phyloP scores from a whole-genome alignment of 2,113 vertebrate genomes.

The Oxygymnocypris stewartii region DNA sequence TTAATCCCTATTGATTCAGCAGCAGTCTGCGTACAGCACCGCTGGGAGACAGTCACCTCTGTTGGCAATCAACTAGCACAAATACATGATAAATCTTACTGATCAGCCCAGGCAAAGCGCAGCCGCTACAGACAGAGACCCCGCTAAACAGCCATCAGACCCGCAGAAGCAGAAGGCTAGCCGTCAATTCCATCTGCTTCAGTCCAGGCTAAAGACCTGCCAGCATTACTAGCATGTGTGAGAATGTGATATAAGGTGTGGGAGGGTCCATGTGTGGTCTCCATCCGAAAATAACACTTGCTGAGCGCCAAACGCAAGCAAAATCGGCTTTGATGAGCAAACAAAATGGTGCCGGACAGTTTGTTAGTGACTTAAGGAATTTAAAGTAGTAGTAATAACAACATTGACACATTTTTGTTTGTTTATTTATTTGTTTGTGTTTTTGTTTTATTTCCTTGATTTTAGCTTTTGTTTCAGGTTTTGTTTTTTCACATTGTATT shows the following conservation, averaged over 20 bases:
- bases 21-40: constrained; percentile 83
- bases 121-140: constrained; percentile 73
- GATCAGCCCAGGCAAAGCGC: constrained; percentile 82
- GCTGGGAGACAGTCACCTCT: constrained; percentile 83
- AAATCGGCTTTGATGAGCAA: background rate
- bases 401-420: background rate
- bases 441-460: too few species aligned
- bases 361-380: background rate
- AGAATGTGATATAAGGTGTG: background rate
- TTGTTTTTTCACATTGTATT: background rate
- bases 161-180: background rate
- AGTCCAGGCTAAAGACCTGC: constrained; percentile 69
- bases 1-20: constrained; percentile 93
- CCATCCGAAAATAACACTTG: background rate
- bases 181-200: constrained; percentile 68
- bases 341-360: background rate
- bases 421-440: background rate
- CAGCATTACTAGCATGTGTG: constrained; percentile 44
- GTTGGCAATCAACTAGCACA: constrained; percentile 88
- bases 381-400: background rate
- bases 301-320: background rate
- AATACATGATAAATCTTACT: constrained; percentile 91
- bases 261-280: background rate
- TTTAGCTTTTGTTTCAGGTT: background rate
- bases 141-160: constrained; percentile 63